Conservation (phyloP, 2,888 invertebrate genomes). For the Hedya salicella region DNA sequence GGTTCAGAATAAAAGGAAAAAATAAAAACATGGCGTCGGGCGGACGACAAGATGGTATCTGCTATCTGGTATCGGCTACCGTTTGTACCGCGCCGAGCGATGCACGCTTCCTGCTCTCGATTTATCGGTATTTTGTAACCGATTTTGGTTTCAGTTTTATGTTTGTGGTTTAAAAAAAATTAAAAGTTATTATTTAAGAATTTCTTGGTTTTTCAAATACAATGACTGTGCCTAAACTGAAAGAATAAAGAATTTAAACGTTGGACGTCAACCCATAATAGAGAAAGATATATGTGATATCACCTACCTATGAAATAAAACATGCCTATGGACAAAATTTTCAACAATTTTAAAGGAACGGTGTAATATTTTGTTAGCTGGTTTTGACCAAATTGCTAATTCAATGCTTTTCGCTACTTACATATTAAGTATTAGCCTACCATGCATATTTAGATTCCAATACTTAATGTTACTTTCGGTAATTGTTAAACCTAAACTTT, state of each 20-base stretch:
- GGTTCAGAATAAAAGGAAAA: slow-evolving; percentile 18
- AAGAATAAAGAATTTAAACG: no score
- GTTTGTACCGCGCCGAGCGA: slow-evolving; percentile 24
- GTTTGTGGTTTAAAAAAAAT: not conserved
- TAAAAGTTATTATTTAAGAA: not conserved
- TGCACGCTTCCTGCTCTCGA: slow-evolving; percentile 10
- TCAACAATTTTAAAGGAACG: no score
- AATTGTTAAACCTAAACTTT: no score
- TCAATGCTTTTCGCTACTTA: slow-evolving; percentile 16
- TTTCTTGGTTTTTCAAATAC: no score
- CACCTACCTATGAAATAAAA: no score
- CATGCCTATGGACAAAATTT: no score
- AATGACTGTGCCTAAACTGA: no score
- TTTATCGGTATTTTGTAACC: slow-evolving; percentile 9
- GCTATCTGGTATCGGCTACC: slow-evolving; percentile 40
- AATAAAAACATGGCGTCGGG: slow-evolving; percentile 36
- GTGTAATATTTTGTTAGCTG: no score
- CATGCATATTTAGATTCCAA: slow-evolving; percentile 13
- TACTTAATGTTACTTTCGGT: no score
- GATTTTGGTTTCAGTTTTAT: not conserved
- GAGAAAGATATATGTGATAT: no score
- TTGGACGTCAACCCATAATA: no score
- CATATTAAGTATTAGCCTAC: slow-evolving; percentile 15
- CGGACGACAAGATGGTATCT: slow-evolving; percentile 38
- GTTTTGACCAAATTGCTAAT: not conserved